Conservation (phyloP, 2,888 invertebrate species). For the Stenurella melanura region DNA sequence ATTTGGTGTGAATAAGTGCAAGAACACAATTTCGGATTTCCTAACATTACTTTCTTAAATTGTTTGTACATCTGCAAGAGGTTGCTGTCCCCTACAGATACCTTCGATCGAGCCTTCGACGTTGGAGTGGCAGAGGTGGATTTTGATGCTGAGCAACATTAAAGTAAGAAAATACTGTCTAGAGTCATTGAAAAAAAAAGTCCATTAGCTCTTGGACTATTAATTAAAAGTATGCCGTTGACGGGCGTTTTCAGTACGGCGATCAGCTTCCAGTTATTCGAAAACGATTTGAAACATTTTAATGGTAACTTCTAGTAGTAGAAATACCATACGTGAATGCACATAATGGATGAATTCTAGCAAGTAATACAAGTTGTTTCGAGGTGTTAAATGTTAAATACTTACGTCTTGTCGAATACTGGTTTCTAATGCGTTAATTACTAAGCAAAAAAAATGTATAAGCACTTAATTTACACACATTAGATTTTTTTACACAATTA, state of each 20-base stretch:
- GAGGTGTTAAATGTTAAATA: conserved; percentile 1
- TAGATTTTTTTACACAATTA: background rate
- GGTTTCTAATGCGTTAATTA: background rate
- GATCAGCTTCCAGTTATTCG: background rate
- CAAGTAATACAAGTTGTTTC: background rate
- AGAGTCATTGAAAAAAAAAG: too few relatives aligned
- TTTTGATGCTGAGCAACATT: too few relatives aligned
- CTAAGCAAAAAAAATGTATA: background rate
- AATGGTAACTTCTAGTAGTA: background rate
- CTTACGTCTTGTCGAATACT: background rate
- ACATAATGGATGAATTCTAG: background rate
- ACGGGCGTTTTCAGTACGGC: background rate
- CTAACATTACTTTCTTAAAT: too few relatives aligned
- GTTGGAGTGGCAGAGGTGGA: too few relatives aligned
- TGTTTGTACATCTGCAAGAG: too few relatives aligned
- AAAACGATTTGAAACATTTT: background rate
- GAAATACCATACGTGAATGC: background rate
- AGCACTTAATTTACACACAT: background rate
- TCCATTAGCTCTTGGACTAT: too few relatives aligned
- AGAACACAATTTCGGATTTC: too few relatives aligned
- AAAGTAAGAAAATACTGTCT: too few relatives aligned
- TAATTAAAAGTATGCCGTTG: background rate
- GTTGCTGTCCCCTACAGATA: too few relatives aligned
- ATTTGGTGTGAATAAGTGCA: too few relatives aligned
- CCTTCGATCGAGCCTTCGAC: too few relatives aligned